Percentiles rank a stretch among this genome's conserved stretches.
Evolutionary conservation across 1,140 invertebrate species (phyloP).

Genomic region (Leptonema lineaticorne): DNA sequence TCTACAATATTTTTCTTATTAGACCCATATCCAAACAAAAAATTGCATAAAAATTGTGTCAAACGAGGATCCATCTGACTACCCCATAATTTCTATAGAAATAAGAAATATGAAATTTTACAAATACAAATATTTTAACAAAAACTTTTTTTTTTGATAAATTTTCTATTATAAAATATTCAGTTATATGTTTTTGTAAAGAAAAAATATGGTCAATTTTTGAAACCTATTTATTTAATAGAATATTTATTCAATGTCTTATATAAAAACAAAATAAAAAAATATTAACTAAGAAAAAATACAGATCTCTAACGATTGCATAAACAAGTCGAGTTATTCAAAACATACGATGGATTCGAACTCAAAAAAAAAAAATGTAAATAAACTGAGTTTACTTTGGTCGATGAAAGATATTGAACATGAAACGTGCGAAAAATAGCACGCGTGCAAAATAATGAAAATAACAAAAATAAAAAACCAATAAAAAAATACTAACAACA

Average conservation of each 20-base stretch:
- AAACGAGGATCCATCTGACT: slow-evolving; percentile 60
- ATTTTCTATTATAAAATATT: not conserved
- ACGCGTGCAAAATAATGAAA: not conserved
- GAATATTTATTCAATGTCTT: no score
- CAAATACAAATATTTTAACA: no score
- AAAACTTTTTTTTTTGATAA: no score
- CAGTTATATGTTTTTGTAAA: slow-evolving; percentile 1
- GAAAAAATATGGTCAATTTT: no score
- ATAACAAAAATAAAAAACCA: slow-evolving; percentile 11
- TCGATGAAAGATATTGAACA: not conserved
- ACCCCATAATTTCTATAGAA: slow-evolving; percentile 62
- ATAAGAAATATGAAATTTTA: slow-evolving; percentile 27
- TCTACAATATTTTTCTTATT: slow-evolving; percentile 54
- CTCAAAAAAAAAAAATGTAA: not conserved
- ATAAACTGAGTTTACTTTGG: not conserved
- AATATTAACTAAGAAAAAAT: no score
- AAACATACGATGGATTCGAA: not conserved
- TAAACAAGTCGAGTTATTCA: no score
- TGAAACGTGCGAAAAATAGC: not conserved
- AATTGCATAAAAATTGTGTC: slow-evolving; percentile 61
- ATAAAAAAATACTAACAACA: slow-evolving; percentile 57
- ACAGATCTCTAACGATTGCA: no score
- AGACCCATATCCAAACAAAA: slow-evolving; percentile 58
- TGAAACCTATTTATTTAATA: no score
- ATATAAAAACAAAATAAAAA: no score